These are phyloP conservation scores for Peromyscus californicus DNA, from an alignment of 2,113 vertebrate genomes.

Conservation along the genomic window DNA sequence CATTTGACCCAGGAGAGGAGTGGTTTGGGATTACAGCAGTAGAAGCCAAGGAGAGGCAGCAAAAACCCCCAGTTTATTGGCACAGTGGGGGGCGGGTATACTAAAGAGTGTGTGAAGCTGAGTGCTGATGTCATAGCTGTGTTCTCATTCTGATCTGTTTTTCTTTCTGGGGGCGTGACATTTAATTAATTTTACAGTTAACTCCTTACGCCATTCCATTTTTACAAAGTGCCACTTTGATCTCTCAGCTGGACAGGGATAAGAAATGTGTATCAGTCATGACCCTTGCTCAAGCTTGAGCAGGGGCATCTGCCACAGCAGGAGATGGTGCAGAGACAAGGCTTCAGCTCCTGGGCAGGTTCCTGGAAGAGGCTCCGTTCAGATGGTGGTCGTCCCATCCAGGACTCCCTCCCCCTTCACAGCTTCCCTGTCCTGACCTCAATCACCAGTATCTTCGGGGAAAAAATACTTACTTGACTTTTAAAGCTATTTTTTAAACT, in stretches of 20 bases:
- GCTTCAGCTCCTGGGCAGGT: background rate
- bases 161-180: background rate
- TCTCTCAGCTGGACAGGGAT: constrained; percentile 15
- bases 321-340: background rate
- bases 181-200: constrained; percentile 68
- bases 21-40: background rate
- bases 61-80: background rate
- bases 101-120: background rate
- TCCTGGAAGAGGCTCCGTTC: constrained; percentile 27
- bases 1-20: background rate
- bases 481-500: background rate
- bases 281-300: background rate
- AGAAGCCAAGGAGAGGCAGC: background rate
- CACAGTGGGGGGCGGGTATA: no score
- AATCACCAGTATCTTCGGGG: background rate
- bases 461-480: background rate
- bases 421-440: background rate
- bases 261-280: background rate
- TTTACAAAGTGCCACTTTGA: constrained; percentile 29
- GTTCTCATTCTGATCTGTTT: background rate
- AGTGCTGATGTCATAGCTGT: background rate
- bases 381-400: background rate
- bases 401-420: accelerated
- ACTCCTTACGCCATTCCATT: background rate
- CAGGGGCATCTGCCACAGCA: constrained; percentile 28